Evolutionary conservation across 2,888 invertebrate genomes (phyloP).

Genomic region (Athrips mouffetella): DNA sequence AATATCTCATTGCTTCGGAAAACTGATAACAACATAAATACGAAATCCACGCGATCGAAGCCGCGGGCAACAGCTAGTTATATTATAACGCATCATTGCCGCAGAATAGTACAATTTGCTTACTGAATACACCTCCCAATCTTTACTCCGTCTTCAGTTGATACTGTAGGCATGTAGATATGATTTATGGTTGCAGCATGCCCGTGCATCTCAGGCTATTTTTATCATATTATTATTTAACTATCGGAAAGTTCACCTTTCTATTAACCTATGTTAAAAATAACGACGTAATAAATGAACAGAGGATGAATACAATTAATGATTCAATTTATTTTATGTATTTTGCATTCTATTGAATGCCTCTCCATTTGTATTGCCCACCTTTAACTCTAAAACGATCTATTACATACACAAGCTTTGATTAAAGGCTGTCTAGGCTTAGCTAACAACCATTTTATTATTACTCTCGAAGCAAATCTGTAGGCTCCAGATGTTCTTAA

Average conservation of each 20-base stretch:
- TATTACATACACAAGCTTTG: neutral
- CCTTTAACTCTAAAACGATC: neutral
- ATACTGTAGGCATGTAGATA: conserved; percentile 37
- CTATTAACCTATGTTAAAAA: conserved; percentile 16
- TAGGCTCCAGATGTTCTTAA: conserved; percentile 60
- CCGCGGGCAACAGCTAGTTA: neutral
- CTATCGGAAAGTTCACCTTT: conserved; percentile 19
- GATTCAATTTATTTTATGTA: conserved; percentile 15
- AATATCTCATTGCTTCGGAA: too few relatives aligned
- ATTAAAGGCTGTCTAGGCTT: neutral
- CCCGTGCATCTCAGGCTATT: conserved; percentile 37
- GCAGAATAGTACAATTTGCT: neutral
- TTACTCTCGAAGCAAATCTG: conserved; percentile 34
- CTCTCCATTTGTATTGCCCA: conserved; percentile 12
- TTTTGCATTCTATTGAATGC: conserved; percentile 12
- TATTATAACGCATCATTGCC: too few relatives aligned
- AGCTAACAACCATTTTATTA: neutral
- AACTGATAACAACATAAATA: too few relatives aligned
- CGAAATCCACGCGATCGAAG: too few relatives aligned
- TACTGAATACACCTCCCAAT: conserved; percentile 39
- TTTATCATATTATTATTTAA: conserved; percentile 26
- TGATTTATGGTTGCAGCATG: conserved; percentile 51
- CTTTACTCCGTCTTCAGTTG: conserved; percentile 28
- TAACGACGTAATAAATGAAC: conserved; percentile 15
- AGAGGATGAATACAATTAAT: conserved; percentile 14